phyloP scores from a whole-genome alignment of 2,797 vertebrate genomes.

The Sandelia bainsii region DNA sequence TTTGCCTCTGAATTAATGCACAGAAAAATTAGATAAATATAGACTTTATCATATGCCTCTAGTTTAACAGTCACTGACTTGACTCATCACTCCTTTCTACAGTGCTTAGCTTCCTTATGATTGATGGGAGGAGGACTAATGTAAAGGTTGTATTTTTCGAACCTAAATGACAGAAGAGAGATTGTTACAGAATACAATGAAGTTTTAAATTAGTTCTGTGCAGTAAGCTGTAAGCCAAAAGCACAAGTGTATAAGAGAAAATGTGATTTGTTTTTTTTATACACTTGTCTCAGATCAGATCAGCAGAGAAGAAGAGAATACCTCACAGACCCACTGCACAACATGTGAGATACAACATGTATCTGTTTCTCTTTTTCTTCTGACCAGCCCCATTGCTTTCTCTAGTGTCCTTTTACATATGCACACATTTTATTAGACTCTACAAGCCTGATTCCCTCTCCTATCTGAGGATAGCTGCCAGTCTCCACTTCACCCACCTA shows the following conservation, averaged over 20 bases:
- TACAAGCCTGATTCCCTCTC: constrained; percentile 13
- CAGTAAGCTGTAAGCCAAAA: not conserved
- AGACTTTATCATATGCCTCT: constrained; percentile 41
- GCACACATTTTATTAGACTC: constrained; percentile 41
- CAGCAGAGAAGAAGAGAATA: not conserved
- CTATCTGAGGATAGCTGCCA: constrained; percentile 31
- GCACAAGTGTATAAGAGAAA: not conserved
- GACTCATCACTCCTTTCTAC: constrained; percentile 37
- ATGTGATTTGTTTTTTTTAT: constrained; percentile 1
- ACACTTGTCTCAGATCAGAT: constrained; percentile 19
- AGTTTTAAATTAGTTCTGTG: constrained; percentile 5
- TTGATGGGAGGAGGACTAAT: constrained; percentile 21
- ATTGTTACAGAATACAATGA: not conserved
- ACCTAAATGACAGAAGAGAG: constrained; percentile 5
- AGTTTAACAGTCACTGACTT: constrained; percentile 53
- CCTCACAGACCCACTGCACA: not conserved
- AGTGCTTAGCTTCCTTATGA: constrained; percentile 8
- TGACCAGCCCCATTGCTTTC: not conserved
- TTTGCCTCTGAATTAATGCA: constrained; percentile 16
- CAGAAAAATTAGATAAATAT: constrained; percentile 54
- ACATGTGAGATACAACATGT: constrained; percentile 7
- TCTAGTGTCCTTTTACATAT: constrained; percentile 23
- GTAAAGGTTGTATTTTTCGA: constrained; percentile 3
- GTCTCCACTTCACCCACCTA: constrained; percentile 8
- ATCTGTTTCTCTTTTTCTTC: constrained; percentile 19